These are phyloP conservation scores for Sus cebifrons DNA, from an alignment of 2,797 vertebrate species.

Conservation along the genomic window DNA sequence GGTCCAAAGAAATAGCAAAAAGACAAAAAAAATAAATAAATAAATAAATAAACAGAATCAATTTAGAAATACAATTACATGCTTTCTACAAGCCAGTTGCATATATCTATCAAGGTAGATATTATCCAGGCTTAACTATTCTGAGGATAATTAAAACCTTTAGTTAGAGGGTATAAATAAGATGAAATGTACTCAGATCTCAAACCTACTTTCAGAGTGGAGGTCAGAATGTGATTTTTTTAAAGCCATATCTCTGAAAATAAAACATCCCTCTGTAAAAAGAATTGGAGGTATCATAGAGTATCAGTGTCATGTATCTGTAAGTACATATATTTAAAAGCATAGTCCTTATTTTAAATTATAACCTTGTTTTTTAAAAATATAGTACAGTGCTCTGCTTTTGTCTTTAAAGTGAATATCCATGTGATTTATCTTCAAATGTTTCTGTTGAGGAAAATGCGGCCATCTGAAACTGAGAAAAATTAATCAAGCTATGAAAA, in stretches of 20 bases:
- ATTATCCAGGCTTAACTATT: neutral
- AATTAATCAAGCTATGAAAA: constrained; percentile 17
- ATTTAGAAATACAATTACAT: neutral
- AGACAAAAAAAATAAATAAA: too few species aligned
- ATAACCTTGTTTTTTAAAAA: constrained; percentile 38
- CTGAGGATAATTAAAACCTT: neutral
- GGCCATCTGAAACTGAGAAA: constrained; percentile 30
- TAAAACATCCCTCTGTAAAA: constrained; percentile 5
- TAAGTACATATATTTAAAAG: neutral
- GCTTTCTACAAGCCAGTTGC: neutral
- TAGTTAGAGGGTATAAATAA: neutral
- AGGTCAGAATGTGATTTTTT: neutral
- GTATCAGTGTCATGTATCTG: neutral
- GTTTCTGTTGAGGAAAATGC: neutral
- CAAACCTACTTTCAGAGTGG: neutral
- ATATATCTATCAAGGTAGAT: neutral
- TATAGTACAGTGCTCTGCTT: neutral
- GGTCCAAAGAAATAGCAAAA: too few species aligned
- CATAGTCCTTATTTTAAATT: neutral
- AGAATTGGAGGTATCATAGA: neutral
- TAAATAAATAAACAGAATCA: neutral
- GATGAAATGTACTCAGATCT: neutral
- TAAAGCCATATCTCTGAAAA: neutral
- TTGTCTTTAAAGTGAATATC: neutral
- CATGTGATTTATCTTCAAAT: constrained; percentile 33